Base-by-base conservation (phyloP, 2,797 vertebrate species). In the Geotrypetes seraphini region DNA sequence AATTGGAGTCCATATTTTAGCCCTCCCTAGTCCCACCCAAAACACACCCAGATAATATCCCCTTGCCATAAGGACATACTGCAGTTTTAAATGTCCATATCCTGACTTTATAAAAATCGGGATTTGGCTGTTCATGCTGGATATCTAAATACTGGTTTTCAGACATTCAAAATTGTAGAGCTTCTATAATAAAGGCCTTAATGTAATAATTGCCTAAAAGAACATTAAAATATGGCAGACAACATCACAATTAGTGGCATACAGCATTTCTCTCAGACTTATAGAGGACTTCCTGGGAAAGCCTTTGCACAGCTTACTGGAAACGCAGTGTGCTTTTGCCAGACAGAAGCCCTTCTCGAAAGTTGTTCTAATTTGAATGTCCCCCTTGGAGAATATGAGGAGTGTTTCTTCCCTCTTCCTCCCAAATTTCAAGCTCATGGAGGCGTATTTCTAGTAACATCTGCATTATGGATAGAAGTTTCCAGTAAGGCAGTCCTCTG, bases 381-480 rank as follows among this genome's bases (percentile, higher is more conserved):
- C 24, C 16, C 50, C 48, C 2, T 0, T 1, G n/a, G 53, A n/a
- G 26, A 50, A 13, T 19, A 7, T 43, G 51, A 58, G 47, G 45
- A 31, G 50, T 53, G 63, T 65, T 61, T 75, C 60, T 59, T 52
- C 71, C 37, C 45, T 56, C 22, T 18, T 50, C 48, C 45, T 62
- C 39, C n/a, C 39, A 27, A 54, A 29, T 49, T 33, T 37, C 3
- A 11, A 42, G 41, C 15, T 34, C 8, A 3, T 25, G 19, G 35
- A 50, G 53, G 50, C 52, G 42, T 16, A 43, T 10, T 52, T 65
- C 59, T 60, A 60, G 42, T 31, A 53, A 53, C 18, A 4, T 59
- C 25, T 43, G 44, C 41, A 50, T 56, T 57, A 55, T 17, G 8
- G 30, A 25, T 5, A 6, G 11, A 26, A 41, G 17, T 42, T 68